Evolutionary conservation across 2,888 invertebrate genomes (phyloP).

Genomic region (Eupeodes luniger): DNA sequence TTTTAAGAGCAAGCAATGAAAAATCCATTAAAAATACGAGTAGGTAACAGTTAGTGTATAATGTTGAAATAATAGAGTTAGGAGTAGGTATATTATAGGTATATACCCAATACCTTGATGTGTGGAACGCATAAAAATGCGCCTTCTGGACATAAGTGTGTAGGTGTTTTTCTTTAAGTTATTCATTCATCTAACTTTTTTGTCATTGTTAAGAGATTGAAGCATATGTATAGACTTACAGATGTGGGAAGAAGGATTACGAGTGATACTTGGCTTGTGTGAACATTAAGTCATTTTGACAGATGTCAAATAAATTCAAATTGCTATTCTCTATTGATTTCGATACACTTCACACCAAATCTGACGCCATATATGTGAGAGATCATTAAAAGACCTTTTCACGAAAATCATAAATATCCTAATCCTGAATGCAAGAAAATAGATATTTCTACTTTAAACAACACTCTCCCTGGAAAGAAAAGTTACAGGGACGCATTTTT

Average conservation of each 20-base stretch:
- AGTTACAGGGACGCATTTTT: neutral
- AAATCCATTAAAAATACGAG: slow-evolving; percentile 11
- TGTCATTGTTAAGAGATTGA: slow-evolving; percentile 4
- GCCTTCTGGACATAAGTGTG: slow-evolving; percentile 40
- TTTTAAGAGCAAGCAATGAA: neutral
- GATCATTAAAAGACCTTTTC: slow-evolving; percentile 55
- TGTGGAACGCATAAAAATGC: slow-evolving; percentile 21
- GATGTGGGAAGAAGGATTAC: slow-evolving; percentile 37
- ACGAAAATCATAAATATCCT: slow-evolving; percentile 35
- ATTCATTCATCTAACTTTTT: slow-evolving; percentile 10
- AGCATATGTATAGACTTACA: neutral
- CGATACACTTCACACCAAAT: slow-evolving; percentile 6
- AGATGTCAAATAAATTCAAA: slow-evolving; percentile 67
- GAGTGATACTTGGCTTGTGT: neutral
- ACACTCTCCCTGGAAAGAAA: neutral
- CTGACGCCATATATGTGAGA: neutral
- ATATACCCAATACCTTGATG: neutral
- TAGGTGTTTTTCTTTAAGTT: slow-evolving; percentile 22
- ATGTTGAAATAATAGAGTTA: neutral
- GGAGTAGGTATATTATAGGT: neutral
- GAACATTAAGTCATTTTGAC: slow-evolving; percentile 42
- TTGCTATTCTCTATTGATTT: slow-evolving; percentile 60
- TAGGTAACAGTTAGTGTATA: neutral
- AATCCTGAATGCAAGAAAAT: slow-evolving; percentile 15
- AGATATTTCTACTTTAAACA: too few relatives aligned